Base-by-base conservation (phyloP, 2,888 invertebrate species). In the Chironomus riparius region DNA sequence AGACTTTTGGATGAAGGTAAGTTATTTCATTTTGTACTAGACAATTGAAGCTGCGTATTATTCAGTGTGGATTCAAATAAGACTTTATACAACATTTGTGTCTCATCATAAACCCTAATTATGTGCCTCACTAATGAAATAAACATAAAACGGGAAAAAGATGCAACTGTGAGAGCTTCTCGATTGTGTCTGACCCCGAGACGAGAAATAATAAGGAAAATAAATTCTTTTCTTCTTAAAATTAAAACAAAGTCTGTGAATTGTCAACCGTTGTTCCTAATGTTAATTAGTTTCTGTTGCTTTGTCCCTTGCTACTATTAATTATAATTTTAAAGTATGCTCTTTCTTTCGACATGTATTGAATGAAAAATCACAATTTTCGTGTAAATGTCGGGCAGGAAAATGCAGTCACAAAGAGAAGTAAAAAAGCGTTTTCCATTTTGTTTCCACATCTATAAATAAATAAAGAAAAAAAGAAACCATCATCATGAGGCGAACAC, bases 1-100 rank as follows among this genome's bases (percentile, higher is more conserved):
- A 91, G 98, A 86, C 92, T 99, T 83, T 89, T 99, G 85, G 99
- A 99, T 86, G 98, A 99, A 93, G 98, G 98, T 99, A 90, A 87
- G 87, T 82, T n/a, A 3, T 38, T 38, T 38, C 5, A 24, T 4
- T n/a, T n/a, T n/a, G n/a, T 3, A 28, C 28, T 5, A 5, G 28
- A 28, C 5, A 28, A 28, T 28, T 28, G 28, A 4, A 28, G 1
- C 6, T 28, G 5, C 5, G 5, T 1, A 6, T 28, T 28, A 28
- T 4, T 28, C 28, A 28, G 28, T 38, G 10, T 38, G 38, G 38
- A 38, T 38, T 38, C 38, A 38, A 2, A 38, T 38, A 38, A 38
- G 38, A 38, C 7, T 38, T 38, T 38, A 10, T 38, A 10, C 10
- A 38, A 38, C n/a, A 12, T 50, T 15, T 50, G 50, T 56, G 6